Evolutionary conservation across 2,797 vertebrate species (phyloP), one percentile per base, ranked within the genome.

Genomic region (Gymnopithys bicolor): DNA sequence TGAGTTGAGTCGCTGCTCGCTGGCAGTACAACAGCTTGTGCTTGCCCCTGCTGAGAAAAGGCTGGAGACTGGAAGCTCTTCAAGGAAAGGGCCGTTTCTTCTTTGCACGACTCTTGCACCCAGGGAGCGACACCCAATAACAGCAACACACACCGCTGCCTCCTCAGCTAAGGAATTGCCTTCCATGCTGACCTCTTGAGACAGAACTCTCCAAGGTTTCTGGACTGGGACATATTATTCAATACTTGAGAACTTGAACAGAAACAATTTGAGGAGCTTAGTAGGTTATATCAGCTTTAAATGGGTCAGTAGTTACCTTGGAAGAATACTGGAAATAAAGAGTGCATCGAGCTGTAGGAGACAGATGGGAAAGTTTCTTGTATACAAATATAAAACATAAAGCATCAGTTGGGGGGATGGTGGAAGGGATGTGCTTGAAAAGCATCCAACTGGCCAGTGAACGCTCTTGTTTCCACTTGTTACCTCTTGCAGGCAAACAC

Each of bases 1-100:
- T 64, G 95, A 93, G 89, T 58, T 90, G 73, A 94, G 92, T 90
- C 41, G 13, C 87, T 90, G 6, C 80, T 88, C 13, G 11, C 76
- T 76, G 55, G 76, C 91, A 70, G 33, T 1, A 48, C 87, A 91
- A 87, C 95, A 96, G 95, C 69, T 97, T 94, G 95, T 43, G 93
- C 93, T 85, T 90, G 94, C 80, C 94, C 92, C 87, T 94, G 93
- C 89, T 90, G 93, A 94, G 93, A 94, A 95, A 88, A 94, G 94
- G 95, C 95, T 97, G 92, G 53, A 0, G 3, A 24, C 2, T 81
- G 92, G 95, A 95, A 96, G 74, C 89, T 94, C 93, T 95, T 96
- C 87, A 95, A 93, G 70, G 80, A 41, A 93, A 82, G 77, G 87
- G 70, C 89, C 67, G 64, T 86, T 80, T 91, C 87, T 73, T 84